phyloP scores from a whole-genome alignment of 1,140 invertebrate species.

The Camponotus pennsylvanicus region DNA sequence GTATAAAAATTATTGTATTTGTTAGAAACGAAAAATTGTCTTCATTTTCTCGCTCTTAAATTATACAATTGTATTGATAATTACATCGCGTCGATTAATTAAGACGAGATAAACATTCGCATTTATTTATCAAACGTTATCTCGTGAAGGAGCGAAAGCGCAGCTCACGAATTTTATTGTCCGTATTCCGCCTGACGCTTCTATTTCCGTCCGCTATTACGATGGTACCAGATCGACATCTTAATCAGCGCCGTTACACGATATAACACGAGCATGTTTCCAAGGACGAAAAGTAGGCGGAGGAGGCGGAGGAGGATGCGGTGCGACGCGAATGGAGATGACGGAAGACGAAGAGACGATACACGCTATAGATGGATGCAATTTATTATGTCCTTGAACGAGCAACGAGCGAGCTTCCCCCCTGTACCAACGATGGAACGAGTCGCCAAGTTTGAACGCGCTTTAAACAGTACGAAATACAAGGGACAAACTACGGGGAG shows the following conservation, averaged over 20 bases:
- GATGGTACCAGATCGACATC: conserved; percentile 41
- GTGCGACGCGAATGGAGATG: conserved; percentile 48
- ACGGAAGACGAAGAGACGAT: conserved; percentile 55
- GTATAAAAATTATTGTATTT: not conserved
- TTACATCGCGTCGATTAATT: conserved; percentile 11
- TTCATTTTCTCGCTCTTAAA: not conserved
- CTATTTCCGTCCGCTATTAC: conserved; percentile 29
- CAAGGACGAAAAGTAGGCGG: not conserved
- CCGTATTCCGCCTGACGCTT: too few species aligned
- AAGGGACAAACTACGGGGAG: conserved; percentile 57
- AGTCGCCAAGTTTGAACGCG: conserved; percentile 47
- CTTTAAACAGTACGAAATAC: conserved; percentile 52
- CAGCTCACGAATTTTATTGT: not conserved
- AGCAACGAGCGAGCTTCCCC: not conserved
- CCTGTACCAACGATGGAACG: conserved; percentile 35
- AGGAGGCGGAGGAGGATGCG: not conserved
- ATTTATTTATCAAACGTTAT: not conserved
- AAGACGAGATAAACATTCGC: not conserved
- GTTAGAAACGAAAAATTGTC: not conserved
- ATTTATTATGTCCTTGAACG: conserved; percentile 65
- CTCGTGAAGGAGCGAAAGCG: not conserved
- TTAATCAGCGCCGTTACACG: conserved; percentile 53
- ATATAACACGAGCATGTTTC: conserved; percentile 39
- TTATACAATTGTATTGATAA: not conserved
- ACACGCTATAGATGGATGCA: conserved; percentile 56